Base-by-base conservation (phyloP, 2,113 vertebrate genomes). In the Kryptolebias marmoratus region DNA sequence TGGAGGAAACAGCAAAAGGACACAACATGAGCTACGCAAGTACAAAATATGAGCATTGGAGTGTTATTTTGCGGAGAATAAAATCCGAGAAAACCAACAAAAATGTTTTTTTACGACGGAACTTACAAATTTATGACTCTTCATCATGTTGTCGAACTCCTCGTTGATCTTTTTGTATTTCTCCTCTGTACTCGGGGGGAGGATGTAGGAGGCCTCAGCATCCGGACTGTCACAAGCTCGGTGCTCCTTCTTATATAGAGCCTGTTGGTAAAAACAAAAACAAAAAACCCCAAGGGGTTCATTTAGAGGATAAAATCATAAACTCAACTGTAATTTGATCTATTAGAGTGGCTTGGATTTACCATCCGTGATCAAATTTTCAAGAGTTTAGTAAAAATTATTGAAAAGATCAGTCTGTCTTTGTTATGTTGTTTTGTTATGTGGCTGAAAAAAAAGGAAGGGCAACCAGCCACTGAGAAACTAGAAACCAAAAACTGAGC, bases 121-220 rank as follows among this genome's bases (percentile, higher is more conserved):
- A 70, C 89, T 76, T 95, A 97, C 95, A 93, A 98, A 95, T 95
- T 98, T 98, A 95, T 99, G 97, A 94, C 94, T 96, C 93, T 96
- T 92, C 96, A 99, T 98, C 97, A 99, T 99, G 95, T 96, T 96
- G 96, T 99, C 97, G 92, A 99, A 99, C 86, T 98, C 97, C 91
- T 99, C 97, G 87, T 99, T 98, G 85, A 99, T 98, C 95, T 98
- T 98, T 95, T 98, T 98, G 94, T 99, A 98, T 88, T 99, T 99
- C 93, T 98, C 97, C 92, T 98, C 97, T 66, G 96, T 97, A 87
- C 95, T 96, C 81, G 97, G 96, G 71, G 96, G 96, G 90, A 99
- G 96, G 90, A 96, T 93, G 89, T 97, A 98, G 77, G 97, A 95
- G 90, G 94, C 89, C 14, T 98, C 96, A 66, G 92, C 93, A 82